phyloP scores from a whole-genome alignment of 2,797 vertebrate genomes.

The Lepus townsendii region DNA sequence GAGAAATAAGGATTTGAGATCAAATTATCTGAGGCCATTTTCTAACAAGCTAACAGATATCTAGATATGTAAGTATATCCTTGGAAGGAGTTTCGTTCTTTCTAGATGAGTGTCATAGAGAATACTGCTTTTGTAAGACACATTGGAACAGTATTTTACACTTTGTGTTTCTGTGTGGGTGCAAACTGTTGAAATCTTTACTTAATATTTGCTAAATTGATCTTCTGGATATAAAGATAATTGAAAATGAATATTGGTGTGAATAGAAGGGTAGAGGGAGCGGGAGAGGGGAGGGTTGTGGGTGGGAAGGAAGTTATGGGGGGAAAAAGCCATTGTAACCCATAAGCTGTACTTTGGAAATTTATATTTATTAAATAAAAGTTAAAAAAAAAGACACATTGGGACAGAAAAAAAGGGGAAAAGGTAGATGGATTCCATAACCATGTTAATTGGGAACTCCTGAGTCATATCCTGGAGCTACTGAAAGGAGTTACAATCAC shows the following conservation, averaged over 20 bases:
- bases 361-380: too few relatives aligned
- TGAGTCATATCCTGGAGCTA: neutral
- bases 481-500: neutral
- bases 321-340: too few relatives aligned
- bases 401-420: neutral
- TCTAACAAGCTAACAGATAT: neutral
- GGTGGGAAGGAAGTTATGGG: too few relatives aligned
- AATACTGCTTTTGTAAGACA: neutral
- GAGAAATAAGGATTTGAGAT: slow-evolving; percentile 14
- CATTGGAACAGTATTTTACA: neutral
- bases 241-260: too few relatives aligned
- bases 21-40: neutral
- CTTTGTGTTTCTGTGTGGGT: too few relatives aligned
- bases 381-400: too few relatives aligned
- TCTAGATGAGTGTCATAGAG: slow-evolving; percentile 13
- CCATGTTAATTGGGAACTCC: neutral
- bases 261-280: too few relatives aligned
- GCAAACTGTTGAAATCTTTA: too few relatives aligned
- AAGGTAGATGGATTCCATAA: neutral
- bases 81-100: neutral
- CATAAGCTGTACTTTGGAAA: too few relatives aligned
- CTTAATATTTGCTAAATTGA: too few relatives aligned
- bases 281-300: too few relatives aligned
- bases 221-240: too few relatives aligned
- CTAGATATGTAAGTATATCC: neutral